Base-by-base conservation (phyloP, 2,888 invertebrate genomes). In the Netelia melanura region DNA sequence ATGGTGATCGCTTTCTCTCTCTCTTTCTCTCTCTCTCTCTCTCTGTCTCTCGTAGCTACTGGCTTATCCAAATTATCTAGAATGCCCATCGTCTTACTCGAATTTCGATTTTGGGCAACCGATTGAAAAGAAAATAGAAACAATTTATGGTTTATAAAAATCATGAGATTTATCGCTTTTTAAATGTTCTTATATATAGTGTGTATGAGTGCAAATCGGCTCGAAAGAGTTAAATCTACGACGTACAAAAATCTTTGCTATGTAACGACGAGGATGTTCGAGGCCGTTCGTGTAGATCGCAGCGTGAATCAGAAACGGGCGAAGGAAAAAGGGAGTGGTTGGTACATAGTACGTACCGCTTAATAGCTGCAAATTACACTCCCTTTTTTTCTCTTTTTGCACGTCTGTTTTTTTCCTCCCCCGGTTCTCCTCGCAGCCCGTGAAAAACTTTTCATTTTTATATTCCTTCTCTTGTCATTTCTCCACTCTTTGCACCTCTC, bases 331-430 rank as follows among this genome's bases (percentile, higher is more conserved):
- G 84, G 77, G 81, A 74, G 65, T 81, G 81, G 84, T 80, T 76
- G 82, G 86, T 85, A 84, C 81, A 78, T 70, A 82, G 82, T 86
- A 85, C 81, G 84, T 85, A 85, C 87, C 88, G 90, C 89, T 90
- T 92, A 92, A 92, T 92, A 92, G 92, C 92, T 89, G 90, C 90
- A 91, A 92, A 92, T 92, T 92, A 92, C 90, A 89, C 89, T 74
- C 80, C 81, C 84, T 79, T 80, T 62, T 68, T 79, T 70, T 77
- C 58, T 30, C 58, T 83, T 79, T 74, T 74, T 77, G 64, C 61
- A 72, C 86, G 83, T 81, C 77, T 78, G 81, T 85, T 89, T 89
- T 88, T 86, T 86, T 87, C 81, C 52, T 80, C 70, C 65, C 77
- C 81, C 58, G 72, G 38, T 67, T 74, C 70, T 70, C 74, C 68